phyloP scores from a whole-genome alignment of 2,113 vertebrate genomes.

The Gobius niger region DNA sequence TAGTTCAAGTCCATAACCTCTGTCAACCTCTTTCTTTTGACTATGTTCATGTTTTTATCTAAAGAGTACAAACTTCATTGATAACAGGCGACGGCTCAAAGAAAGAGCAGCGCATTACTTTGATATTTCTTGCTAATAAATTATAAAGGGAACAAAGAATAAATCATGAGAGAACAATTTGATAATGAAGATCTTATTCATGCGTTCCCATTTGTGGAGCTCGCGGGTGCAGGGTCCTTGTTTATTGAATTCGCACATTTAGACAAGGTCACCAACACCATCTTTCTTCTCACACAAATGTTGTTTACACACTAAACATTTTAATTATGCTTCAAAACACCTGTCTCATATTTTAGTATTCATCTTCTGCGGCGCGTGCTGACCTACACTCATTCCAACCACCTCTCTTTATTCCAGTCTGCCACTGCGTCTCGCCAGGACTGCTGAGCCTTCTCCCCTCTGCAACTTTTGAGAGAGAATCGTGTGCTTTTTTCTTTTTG shows the following conservation, averaged over 20 bases:
- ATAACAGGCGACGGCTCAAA: no score
- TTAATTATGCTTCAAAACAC: constrained; percentile 43
- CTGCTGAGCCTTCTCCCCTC: constrained; percentile 50
- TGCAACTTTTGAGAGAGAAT: constrained; percentile 53
- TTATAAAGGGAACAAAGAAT: no score
- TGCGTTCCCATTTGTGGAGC: neutral
- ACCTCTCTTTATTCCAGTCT: constrained; percentile 44
- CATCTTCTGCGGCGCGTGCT: constrained; percentile 16
- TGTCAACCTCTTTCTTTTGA: no score
- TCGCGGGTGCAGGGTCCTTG: neutral
- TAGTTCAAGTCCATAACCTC: no score
- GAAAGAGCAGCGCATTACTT: no score
- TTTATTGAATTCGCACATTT: constrained; percentile 4
- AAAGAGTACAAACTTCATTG: no score
- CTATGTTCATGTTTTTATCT: no score
- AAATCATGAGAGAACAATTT: no score
- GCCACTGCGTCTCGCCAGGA: constrained; percentile 46
- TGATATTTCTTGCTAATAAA: no score
- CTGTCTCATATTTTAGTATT: constrained; percentile 18
- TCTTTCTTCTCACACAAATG: constrained; percentile 2
- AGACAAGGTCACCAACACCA: neutral
- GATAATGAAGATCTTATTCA: neutral
- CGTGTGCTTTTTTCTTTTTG: constrained; percentile 24
- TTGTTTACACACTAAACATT: constrained; percentile 1
- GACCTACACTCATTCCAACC: constrained; percentile 5